These are phyloP conservation scores for Chrysolina americana DNA, from an alignment of 2,888 invertebrate species.

Conservation along the genomic window DNA sequence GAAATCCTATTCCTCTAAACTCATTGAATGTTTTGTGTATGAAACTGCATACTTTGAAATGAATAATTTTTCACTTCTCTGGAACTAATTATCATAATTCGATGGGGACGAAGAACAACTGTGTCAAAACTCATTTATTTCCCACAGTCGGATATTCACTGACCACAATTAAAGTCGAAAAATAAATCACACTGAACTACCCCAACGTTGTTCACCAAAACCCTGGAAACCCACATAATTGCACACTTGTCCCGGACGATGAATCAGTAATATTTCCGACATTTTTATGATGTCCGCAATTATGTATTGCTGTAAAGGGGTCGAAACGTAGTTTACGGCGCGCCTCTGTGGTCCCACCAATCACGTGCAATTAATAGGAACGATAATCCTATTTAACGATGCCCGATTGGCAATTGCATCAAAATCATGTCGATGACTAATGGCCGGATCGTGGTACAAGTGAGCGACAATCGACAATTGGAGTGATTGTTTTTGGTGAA, in stretches of 20 bases:
- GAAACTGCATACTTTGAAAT: too few species aligned
- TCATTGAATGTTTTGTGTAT: too few species aligned
- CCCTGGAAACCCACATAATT: slow-evolving; percentile 43
- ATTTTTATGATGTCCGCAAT: slow-evolving; percentile 65
- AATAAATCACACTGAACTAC: slow-evolving; percentile 39
- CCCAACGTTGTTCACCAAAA: slow-evolving; percentile 38
- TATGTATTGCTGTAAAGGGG: slow-evolving; percentile 60
- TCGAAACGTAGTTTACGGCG: slow-evolving; percentile 64
- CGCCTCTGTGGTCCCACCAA: slow-evolving; percentile 64
- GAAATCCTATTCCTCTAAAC: too few species aligned
- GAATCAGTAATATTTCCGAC: slow-evolving; percentile 65
- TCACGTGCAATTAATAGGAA: slow-evolving; percentile 68
- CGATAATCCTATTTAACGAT: slow-evolving; percentile 68
- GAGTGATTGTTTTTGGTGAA: slow-evolving; percentile 36
- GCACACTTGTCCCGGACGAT: slow-evolving; percentile 61
- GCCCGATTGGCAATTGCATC: slow-evolving; percentile 63
- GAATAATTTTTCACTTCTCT: too few species aligned
- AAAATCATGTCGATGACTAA: slow-evolving; percentile 60
- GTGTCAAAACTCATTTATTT: neutral
- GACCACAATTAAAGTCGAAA: slow-evolving; percentile 13
- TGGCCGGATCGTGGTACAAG: slow-evolving; percentile 54
- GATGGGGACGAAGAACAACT: neutral
- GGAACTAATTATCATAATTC: neutral
- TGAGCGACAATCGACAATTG: slow-evolving; percentile 50
- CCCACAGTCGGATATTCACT: slow-evolving; percentile 4